Evolutionary conservation across 2,888 invertebrate genomes (phyloP), one percentile per base, ranked within the genome.

Genomic region (Villa cingulata): DNA sequence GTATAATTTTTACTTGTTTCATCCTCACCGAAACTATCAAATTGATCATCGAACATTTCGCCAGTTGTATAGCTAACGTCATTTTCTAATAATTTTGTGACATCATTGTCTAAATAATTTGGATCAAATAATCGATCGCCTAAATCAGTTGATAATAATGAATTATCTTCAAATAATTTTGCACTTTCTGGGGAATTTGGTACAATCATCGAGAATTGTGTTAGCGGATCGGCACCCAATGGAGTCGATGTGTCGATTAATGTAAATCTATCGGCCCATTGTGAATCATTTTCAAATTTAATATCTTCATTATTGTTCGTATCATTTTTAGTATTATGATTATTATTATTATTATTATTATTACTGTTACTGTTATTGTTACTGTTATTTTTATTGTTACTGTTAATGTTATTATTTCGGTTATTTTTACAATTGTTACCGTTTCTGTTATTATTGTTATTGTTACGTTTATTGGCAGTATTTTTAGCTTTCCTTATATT

Each of bases 101-200:
- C 40, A 27, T 48, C 48, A 10, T 43, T 34, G 23, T 48, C 43
- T 23, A 48, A 39, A 9, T 43, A 17, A 12, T 16, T 16, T 29
- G 48, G 36, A 34, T 48, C 40, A 23, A 48, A 48, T 18, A 48
- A 43, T 14, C 43, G 38, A n/a, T 47, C 47, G 14, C 38, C 48
- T 41, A 46, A 42, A 27, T 50, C 50, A 18, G 53, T 68, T 69
- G 54, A 71, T n/a, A 57, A 43, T 23, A 67, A 54, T 54, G 70
- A 72, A 54, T 71, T 74, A 58, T 85, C 88, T 19, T 51, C 41
- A 46, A 44, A 46, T 40, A 53, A 37, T 45, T 51, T 55, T 18
- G 88, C 86, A 55, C 86, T 86, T 65, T 89, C 89, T 0, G 89
- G 89, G 2, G 89, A 89, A 63, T 86, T 86, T 1, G 89, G 89